These are phyloP conservation scores for Festucalex cinctus DNA, from an alignment of 2,113 vertebrate genomes.

Conservation along the genomic window DNA sequence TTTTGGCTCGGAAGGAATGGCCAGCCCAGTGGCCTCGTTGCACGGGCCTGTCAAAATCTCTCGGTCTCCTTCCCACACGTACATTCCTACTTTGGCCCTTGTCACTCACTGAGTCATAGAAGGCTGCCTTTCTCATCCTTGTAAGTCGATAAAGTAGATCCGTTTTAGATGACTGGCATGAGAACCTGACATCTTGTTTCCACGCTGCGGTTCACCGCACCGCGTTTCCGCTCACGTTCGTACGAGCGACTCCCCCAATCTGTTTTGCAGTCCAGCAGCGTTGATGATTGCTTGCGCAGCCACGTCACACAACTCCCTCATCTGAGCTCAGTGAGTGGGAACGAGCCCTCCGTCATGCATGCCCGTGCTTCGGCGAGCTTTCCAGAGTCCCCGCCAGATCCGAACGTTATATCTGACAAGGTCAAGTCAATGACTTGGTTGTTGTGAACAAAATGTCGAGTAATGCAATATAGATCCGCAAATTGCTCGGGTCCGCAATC, in stretches of 20 bases:
- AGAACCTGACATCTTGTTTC: conserved; percentile 13
- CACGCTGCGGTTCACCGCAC: neutral
- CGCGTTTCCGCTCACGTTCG: conserved; percentile 18
- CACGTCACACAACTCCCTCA: conserved; percentile 38
- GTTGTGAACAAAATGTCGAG: neutral
- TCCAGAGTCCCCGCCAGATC: conserved; percentile 7
- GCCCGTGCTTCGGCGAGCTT: conserved; percentile 64
- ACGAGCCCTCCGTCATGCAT: conserved; percentile 67
- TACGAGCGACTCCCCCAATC: conserved; percentile 11
- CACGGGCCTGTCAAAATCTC: conserved; percentile 64
- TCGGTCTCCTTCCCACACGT: conserved; percentile 38
- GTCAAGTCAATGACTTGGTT: neutral
- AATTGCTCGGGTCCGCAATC: neutral
- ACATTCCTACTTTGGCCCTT: conserved; percentile 52
- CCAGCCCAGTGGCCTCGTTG: conserved; percentile 66
- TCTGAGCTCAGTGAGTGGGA: conserved; percentile 87
- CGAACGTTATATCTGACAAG: conserved; percentile 13
- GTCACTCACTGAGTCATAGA: conserved; percentile 78
- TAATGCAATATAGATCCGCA: neutral
- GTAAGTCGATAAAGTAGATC: conserved; percentile 15
- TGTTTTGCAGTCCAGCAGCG: conserved; percentile 14
- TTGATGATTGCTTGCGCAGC: conserved; percentile 8
- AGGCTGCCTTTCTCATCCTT: conserved; percentile 12
- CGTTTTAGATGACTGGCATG: conserved; percentile 17
- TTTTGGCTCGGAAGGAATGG: conserved; percentile 64